Conservation (phyloP, 2,888 invertebrate species). For the Brachynemurus nebulosus region DNA sequence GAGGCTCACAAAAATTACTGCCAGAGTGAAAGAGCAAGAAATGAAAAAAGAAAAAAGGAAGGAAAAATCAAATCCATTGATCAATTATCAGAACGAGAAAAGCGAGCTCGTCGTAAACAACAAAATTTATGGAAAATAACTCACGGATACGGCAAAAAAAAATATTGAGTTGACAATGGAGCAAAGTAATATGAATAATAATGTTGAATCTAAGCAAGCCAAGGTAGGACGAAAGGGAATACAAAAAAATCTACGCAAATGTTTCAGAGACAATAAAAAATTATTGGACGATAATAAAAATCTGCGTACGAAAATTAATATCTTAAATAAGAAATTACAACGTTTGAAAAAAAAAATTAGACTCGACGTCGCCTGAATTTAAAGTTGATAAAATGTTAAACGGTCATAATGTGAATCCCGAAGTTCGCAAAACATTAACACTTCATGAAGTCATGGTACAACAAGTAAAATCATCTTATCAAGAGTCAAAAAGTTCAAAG, state of each 20-base stretch:
- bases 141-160: neutral
- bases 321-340: neutral
- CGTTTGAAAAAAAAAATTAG: neutral
- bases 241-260: neutral
- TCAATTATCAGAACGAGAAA: constrained; percentile 2
- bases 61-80: neutral
- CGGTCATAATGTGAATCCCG: neutral
- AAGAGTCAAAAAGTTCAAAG: neutral
- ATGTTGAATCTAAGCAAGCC: neutral
- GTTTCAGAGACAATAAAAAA: neutral
- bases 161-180: constrained; percentile 1
- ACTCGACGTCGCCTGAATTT: neutral
- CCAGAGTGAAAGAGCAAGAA: neutral
- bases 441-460: neutral
- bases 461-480: neutral
- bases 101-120: constrained; percentile 3
- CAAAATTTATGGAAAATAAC: neutral
- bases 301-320: neutral
- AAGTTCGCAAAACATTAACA: neutral
- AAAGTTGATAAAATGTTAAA: neutral
- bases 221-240: neutral
- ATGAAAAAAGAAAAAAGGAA: neutral
- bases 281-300: neutral
- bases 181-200: neutral
- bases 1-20: neutral